Percentiles rank a stretch among this genome's conserved stretches.
These are phyloP conservation scores for Netelia fuscicornis DNA, from an alignment of 2,888 invertebrate species.

Conservation along the genomic window DNA sequence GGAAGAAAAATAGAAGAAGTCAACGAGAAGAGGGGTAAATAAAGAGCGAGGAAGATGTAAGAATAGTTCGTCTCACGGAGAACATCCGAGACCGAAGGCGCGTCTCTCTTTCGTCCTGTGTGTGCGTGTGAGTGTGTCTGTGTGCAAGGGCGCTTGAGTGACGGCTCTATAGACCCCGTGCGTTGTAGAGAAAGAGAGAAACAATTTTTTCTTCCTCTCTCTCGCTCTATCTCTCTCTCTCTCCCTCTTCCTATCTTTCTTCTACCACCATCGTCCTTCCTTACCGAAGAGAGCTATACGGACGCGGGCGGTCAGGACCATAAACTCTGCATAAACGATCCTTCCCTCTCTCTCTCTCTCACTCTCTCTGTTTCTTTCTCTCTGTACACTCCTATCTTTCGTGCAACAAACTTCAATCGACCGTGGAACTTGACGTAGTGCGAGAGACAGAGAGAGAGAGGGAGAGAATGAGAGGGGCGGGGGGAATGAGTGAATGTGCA, in stretches of 20 bases:
- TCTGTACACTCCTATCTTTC: not conserved
- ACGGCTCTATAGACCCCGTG: slow-evolving; percentile 82
- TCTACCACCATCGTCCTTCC: slow-evolving; percentile 34
- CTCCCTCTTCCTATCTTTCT: slow-evolving; percentile 33
- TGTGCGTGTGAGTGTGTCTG: too few species aligned
- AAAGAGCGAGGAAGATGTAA: slow-evolving; percentile 56
- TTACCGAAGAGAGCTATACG: slow-evolving; percentile 9
- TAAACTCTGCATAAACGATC: slow-evolving; percentile 61
- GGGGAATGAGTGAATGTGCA: not conserved
- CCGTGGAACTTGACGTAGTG: not conserved
- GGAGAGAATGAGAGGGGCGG: slow-evolving; percentile 3
- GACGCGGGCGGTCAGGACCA: slow-evolving; percentile 35
- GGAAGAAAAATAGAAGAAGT: slow-evolving; percentile 32
- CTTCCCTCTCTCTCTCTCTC: slow-evolving; percentile 1
- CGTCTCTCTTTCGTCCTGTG: slow-evolving; percentile 1
- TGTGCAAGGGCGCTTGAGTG: slow-evolving; percentile 75
- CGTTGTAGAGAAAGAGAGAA: slow-evolving; percentile 72
- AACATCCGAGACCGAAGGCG: slow-evolving; percentile 68
- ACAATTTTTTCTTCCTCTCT: slow-evolving; percentile 71
- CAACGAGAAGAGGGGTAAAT: slow-evolving; percentile 27
- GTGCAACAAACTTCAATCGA: slow-evolving; percentile 20
- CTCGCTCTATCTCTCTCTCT: slow-evolving; percentile 39
- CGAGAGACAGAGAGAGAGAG: slow-evolving; percentile 16
- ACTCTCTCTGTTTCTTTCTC: slow-evolving; percentile 36
- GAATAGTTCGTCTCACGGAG: slow-evolving; percentile 73